Evolutionary conservation across 2,113 vertebrate genomes (phyloP).

Genomic region (Microcebus jonahi): DNA sequence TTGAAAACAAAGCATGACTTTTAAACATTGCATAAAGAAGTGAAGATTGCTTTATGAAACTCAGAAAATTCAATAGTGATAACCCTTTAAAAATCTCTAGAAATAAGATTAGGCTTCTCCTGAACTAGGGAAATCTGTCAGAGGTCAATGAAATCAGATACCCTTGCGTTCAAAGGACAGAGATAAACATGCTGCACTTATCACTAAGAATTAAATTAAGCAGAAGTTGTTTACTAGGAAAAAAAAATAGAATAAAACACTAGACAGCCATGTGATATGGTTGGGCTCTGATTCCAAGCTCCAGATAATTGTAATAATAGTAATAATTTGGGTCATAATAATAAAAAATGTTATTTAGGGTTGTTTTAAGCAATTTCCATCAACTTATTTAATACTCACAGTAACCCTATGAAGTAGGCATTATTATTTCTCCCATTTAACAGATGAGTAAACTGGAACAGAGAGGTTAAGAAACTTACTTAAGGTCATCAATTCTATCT

Average conservation of each 20-base stretch:
- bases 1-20: conserved; percentile 33
- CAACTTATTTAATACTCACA: not conserved
- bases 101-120: not conserved
- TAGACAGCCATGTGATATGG: not conserved
- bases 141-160: not conserved
- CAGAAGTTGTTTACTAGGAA: not conserved
- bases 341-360: not conserved
- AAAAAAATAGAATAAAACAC: conserved; percentile 1
- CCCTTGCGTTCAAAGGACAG: not conserved
- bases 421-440: not conserved
- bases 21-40: not conserved
- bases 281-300: not conserved
- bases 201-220: conserved; percentile 9
- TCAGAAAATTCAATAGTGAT: not conserved
- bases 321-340: not conserved
- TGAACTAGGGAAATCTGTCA: not conserved
- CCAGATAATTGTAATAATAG: not conserved
- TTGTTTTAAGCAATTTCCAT: not conserved
- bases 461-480: not conserved
- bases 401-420: not conserved
- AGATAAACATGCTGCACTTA: not conserved
- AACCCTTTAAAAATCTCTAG: not conserved
- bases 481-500: not conserved
- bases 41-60: not conserved
- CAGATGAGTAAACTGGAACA: not conserved